Evolutionary conservation across 2,888 invertebrate species (phyloP).

Genomic region (Melangyna quadrimaculata): DNA sequence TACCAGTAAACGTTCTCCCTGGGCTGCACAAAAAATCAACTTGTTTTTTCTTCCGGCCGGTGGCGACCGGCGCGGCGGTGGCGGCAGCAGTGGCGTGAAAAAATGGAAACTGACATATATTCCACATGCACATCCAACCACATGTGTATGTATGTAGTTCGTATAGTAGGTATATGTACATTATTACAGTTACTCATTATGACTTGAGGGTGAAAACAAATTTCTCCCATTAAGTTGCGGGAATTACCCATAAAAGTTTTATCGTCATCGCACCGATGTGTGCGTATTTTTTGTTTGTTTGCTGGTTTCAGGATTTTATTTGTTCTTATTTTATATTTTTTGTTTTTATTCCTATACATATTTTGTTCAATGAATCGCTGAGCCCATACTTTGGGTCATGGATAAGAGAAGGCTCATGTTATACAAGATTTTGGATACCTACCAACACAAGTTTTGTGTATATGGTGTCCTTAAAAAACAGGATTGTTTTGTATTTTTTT

Average conservation of each 20-base stretch:
- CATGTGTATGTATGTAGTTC: not conserved
- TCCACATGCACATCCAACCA: slow-evolving; percentile 39
- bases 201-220: slow-evolving; percentile 71
- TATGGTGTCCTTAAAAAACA: slow-evolving; percentile 55
- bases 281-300: slow-evolving; percentile 36
- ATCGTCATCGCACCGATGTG: slow-evolving; percentile 70
- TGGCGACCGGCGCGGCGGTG: too few species aligned
- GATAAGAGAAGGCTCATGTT: slow-evolving; percentile 44
- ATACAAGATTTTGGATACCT: not conserved
- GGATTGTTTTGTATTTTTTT: too few species aligned
- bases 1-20: slow-evolving; percentile 12
- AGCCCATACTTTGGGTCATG: slow-evolving; percentile 28
- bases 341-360: slow-evolving; percentile 25
- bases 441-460: slow-evolving; percentile 9
- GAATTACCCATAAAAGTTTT: slow-evolving; percentile 72
- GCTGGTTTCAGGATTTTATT: slow-evolving; percentile 1
- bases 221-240: slow-evolving; percentile 70
- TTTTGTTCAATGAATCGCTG: slow-evolving; percentile 54
- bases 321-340: slow-evolving; percentile 20
- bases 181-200: slow-evolving; percentile 70
- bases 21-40: slow-evolving; percentile 1
- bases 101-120: slow-evolving; percentile 18
- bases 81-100: slow-evolving; percentile 3
- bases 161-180: slow-evolving; percentile 28
- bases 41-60: slow-evolving; percentile 22